A percentile compares a stretch with the other conserved stretches of the same genome.
These are phyloP conservation scores for Aphaenogaster floridana DNA, from an alignment of 1,140 invertebrate genomes.

Conservation along the genomic window DNA sequence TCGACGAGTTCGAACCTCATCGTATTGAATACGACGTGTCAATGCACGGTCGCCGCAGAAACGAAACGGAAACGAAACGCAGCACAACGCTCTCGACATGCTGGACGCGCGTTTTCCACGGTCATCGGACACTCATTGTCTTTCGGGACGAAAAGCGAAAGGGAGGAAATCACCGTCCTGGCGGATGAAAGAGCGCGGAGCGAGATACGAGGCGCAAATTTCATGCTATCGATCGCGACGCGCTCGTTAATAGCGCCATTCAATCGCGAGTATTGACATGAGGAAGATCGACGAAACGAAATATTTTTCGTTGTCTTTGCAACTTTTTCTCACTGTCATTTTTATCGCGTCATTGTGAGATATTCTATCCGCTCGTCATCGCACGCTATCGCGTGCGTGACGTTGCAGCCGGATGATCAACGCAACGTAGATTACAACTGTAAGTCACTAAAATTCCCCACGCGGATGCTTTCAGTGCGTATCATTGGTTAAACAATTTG, in stretches of 20 bases:
- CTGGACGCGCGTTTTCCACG: conserved; percentile 39
- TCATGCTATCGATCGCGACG: conserved; percentile 46
- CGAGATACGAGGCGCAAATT: conserved; percentile 28
- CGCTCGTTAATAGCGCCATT: conserved; percentile 59
- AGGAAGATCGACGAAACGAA: not conserved
- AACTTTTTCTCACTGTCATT: not conserved
- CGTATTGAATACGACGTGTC: conserved; percentile 27
- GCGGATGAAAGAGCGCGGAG: not conserved
- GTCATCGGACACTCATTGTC: conserved; percentile 53
- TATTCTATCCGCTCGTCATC: not conserved
- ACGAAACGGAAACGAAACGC: conserved; percentile 17
- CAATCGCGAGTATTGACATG: conserved; percentile 24
- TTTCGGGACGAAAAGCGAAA: conserved; percentile 46
- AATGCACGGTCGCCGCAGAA: not conserved
- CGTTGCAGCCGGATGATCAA: not conserved
- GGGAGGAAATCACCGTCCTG: conserved; percentile 48
- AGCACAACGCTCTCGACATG: not conserved
- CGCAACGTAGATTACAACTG: not conserved
- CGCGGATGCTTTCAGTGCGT: too few species aligned
- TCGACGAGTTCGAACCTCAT: not conserved
- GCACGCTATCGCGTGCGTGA: not conserved
- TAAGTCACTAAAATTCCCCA: too few species aligned
- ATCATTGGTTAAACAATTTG: too few species aligned
- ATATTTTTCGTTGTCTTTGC: not conserved
- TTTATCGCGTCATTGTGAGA: not conserved